A percentile compares a stretch with the other conserved stretches of the same genome.
These are phyloP conservation scores for Paradisaea rubra DNA, from an alignment of 2,113 vertebrate species.

Conservation along the genomic window DNA sequence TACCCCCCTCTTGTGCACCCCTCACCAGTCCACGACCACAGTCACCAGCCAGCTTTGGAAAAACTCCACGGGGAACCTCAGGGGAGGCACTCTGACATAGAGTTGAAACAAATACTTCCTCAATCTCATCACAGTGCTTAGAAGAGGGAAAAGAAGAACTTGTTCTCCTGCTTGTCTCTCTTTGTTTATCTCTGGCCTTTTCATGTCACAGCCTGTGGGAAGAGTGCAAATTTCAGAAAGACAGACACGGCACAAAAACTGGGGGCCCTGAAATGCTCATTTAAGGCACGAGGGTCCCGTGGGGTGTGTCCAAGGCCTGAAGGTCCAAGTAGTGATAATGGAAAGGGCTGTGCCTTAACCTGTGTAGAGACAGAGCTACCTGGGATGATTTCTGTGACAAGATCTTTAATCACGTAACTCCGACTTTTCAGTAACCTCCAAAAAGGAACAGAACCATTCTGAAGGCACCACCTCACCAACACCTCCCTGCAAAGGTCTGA, in stretches of 20 bases:
- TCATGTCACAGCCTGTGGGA: background rate
- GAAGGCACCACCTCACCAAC: background rate
- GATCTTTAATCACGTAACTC: background rate
- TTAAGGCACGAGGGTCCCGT: fast-evolving
- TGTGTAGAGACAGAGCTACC: background rate
- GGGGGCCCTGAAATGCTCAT: background rate
- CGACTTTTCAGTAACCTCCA: background rate
- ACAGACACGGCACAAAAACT: background rate
- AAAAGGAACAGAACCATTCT: background rate
- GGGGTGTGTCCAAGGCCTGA: background rate
- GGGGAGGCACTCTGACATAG: background rate
- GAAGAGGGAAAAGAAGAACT: background rate
- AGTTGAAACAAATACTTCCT: background rate
- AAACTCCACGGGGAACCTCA: background rate
- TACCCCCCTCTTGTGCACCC: background rate
- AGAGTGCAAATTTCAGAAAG: background rate
- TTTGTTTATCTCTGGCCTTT: background rate
- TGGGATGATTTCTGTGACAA: background rate
- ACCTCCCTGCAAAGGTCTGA: background rate
- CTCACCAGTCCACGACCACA: fast-evolving
- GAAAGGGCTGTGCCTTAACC: background rate
- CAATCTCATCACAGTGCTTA: fast-evolving
- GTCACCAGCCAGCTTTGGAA: background rate
- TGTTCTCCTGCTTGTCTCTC: background rate
- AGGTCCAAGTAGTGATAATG: background rate